Evolutionary conservation across 2,888 invertebrate genomes (phyloP), one percentile per base, ranked within the genome.

Genomic region (Synergus itoensis): DNA sequence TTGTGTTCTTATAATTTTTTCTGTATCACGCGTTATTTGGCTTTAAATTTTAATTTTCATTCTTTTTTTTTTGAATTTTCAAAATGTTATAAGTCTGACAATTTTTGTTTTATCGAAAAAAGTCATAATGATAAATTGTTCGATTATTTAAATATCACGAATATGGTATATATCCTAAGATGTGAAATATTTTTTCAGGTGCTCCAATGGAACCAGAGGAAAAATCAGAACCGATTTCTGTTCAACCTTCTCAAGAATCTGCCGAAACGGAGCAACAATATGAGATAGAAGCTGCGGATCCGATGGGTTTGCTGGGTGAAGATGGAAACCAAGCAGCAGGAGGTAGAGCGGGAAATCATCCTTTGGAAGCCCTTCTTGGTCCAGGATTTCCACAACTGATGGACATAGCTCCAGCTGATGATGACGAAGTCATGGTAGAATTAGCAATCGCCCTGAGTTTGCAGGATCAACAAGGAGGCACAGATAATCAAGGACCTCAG

Each of bases 361-460:
- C 92, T 0, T 87, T 94, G 40, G 94, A 94, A 86, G 93, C 93
- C 8, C 84, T 93, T 7, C 92, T 92, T 36, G 93, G 93, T 11
- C 89, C 92, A 88, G 95, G 95, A 73, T 95, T 98, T 85, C 97
- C 97, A 76, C 97, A 96, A 0, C 92, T 98, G 41, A 93, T 98
- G 9, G 98, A 98, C 88, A 95, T 98, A 77, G 98, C 98, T 16
- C 96, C 97, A n/a, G 98, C 98, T 92, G 98, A 98, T 0, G 98
- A 99, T 89, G 99, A 99, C 91, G 99, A 99, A 92, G 97, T 98
- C 0, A 98, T 99, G 96, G 98, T 99, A 81, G 98, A 99, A 92
- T 94, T 99, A 83, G 99, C 99, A 2, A 98, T 99, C 83, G 99
- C 99, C 0, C 93, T 99, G 1, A 99, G 98, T 86, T 94, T 99